These are phyloP conservation scores for Lasioglossum leucozonium DNA, from an alignment of 2,888 invertebrate genomes.

Conservation along the genomic window DNA sequence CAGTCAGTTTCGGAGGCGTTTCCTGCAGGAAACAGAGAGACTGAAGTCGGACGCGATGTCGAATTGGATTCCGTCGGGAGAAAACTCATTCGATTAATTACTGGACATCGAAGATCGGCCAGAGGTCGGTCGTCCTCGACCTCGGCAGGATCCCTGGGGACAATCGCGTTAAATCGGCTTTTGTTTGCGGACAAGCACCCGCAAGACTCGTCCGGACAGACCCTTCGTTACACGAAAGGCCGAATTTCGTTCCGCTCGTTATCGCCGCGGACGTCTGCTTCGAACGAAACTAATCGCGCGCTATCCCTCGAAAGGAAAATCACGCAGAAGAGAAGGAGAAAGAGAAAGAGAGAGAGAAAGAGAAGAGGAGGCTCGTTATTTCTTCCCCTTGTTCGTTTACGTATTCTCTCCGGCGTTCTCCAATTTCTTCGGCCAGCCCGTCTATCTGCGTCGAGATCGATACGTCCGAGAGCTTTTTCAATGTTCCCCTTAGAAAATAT, in stretches of 20 bases:
- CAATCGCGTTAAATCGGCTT: slow-evolving; percentile 55
- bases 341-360: background rate
- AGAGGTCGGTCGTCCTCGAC: slow-evolving; percentile 12
- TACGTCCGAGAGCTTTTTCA: slow-evolving; percentile 3
- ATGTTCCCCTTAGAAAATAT: background rate
- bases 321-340: background rate
- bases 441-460: background rate
- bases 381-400: slow-evolving; percentile 4
- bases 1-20: background rate
- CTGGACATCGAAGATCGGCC: slow-evolving; percentile 36
- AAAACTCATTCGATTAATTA: slow-evolving; percentile 60
- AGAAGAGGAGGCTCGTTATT: background rate
- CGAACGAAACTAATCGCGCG: slow-evolving; percentile 40
- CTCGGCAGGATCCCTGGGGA: slow-evolving; percentile 28
- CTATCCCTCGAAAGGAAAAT: slow-evolving; percentile 17
- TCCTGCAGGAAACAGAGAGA: background rate
- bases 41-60: slow-evolving; percentile 10
- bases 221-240: slow-evolving; percentile 35
- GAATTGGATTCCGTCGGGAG: slow-evolving; percentile 43
- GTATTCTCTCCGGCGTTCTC: background rate
- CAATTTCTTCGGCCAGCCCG: background rate
- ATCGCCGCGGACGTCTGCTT: slow-evolving; percentile 28
- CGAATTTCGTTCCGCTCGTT: slow-evolving; percentile 41
- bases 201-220: slow-evolving; percentile 24
- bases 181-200: slow-evolving; percentile 47